Conservation (phyloP, 1,140 invertebrate species). For the Ectropis grisescens region DNA sequence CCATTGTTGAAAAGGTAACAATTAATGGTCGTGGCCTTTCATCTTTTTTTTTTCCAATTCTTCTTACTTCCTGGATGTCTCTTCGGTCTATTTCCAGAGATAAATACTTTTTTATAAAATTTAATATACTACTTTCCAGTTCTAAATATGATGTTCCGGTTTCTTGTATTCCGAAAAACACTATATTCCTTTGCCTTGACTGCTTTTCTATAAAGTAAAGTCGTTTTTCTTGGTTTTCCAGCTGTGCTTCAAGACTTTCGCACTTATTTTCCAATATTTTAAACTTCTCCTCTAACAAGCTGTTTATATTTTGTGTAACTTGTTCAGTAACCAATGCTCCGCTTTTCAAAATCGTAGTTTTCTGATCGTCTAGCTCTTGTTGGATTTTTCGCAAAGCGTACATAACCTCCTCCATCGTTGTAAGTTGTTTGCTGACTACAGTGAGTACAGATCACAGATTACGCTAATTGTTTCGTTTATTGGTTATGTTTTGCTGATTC, state of each 20-base stretch:
- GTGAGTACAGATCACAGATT: too few species aligned
- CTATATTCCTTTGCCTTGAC: neutral
- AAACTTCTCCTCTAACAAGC: neutral
- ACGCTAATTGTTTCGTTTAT: too few species aligned
- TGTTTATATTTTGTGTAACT: neutral
- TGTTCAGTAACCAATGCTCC: neutral
- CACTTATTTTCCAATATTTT: neutral
- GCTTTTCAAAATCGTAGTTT: neutral
- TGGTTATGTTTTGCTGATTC: too few species aligned
- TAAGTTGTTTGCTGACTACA: too few species aligned
- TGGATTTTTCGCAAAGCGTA: too few species aligned
- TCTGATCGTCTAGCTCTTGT: too few species aligned
- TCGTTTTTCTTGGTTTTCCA: neutral
- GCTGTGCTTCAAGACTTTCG: neutral
- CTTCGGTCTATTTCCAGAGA: neutral
- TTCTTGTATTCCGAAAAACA: neutral
- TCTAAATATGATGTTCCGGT: neutral
- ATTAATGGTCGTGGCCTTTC: neutral
- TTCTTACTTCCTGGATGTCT: neutral
- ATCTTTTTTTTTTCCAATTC: neutral
- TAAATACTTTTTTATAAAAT: neutral
- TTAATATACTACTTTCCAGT: neutral
- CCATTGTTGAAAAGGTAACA: neutral
- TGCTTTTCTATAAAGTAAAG: neutral
- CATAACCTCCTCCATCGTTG: too few species aligned